Percentiles rank a stretch among this genome's conserved stretches.
Conservation (phyloP, 2,888 invertebrate species). For the Poecilus cupreus region DNA sequence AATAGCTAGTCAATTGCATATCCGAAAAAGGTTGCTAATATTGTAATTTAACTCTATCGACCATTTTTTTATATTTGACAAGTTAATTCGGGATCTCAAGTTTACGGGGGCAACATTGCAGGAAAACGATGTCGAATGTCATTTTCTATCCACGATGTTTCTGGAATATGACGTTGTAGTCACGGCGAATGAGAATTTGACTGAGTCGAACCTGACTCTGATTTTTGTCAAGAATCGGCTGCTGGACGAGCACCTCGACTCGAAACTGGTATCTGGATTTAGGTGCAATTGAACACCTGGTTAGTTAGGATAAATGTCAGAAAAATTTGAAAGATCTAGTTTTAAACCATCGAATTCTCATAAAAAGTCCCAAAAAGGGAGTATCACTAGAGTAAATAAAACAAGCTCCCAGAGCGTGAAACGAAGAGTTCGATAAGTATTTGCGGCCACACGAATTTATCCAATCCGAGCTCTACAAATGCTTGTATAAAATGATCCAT, state of each 20-base stretch:
- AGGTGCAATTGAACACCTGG: conserved; percentile 64
- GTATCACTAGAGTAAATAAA: conserved; percentile 64
- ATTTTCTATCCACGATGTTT: conserved; percentile 62
- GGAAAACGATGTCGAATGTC: conserved; percentile 61
- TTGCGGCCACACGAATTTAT: conserved; percentile 13
- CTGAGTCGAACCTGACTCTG: not conserved
- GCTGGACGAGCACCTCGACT: conserved; percentile 1
- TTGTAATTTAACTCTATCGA: conserved; percentile 54
- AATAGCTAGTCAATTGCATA: not conserved
- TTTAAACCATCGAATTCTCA: conserved; percentile 64
- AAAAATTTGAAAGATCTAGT: conserved; percentile 59
- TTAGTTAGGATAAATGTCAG: conserved; percentile 29
- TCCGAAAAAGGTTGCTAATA: conserved; percentile 56
- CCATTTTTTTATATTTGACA: conserved; percentile 58
- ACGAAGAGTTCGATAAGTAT: too few species aligned
- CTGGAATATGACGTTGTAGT: conserved; percentile 52
- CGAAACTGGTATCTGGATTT: conserved; percentile 63
- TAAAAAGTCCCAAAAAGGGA: conserved; percentile 66
- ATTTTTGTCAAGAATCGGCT: conserved; percentile 17
- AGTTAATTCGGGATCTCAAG: conserved; percentile 61
- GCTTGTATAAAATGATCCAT: not conserved
- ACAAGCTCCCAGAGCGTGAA: conserved; percentile 43
- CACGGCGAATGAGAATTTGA: conserved; percentile 59
- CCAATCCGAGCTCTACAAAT: conserved; percentile 33
- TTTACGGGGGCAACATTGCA: conserved; percentile 61